phyloP scores from a whole-genome alignment of 2,797 vertebrate species.

The Pipistrellus pygmaeus region DNA sequence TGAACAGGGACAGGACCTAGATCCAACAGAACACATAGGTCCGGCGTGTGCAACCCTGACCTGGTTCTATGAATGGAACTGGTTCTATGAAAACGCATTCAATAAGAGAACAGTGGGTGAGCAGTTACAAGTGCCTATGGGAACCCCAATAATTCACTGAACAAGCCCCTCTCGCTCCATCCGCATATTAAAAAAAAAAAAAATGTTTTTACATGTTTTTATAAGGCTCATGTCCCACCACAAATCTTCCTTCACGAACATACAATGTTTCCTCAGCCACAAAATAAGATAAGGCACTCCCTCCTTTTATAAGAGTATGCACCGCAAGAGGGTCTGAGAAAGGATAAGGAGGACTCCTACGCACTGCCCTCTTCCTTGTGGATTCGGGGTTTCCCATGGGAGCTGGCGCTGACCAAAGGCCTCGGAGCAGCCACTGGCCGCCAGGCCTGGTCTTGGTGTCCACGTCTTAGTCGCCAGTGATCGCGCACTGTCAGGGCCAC shows the following conservation, averaged over 20 bases:
- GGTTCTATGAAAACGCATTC: fast-evolving
- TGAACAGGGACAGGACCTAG: slow-evolving; percentile 91
- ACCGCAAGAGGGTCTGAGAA: not conserved
- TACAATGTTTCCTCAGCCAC: not conserved
- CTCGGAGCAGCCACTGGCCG: not conserved
- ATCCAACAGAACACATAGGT: not conserved
- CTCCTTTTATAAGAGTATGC: no score
- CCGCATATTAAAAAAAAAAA: no score
- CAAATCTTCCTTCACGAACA: not conserved
- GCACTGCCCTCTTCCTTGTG: not conserved
- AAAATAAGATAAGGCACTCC: not conserved
- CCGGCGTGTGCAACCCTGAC: not conserved
- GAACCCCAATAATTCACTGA: not conserved
- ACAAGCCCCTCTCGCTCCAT: not conserved
- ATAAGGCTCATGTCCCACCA: not conserved
- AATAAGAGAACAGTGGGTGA: not conserved
- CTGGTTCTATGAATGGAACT: not conserved
- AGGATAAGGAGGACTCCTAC: not conserved
- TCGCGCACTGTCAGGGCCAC: fast-evolving
- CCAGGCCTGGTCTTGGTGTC: not conserved
- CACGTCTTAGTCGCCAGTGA: fast-evolving
- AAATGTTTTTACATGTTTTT: not conserved
- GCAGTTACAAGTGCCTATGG: fast-evolving
- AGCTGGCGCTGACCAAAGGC: not conserved
- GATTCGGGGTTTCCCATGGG: not conserved